phyloP scores from a whole-genome alignment of 2,888 invertebrate species.

The Linyphia triangularis region DNA sequence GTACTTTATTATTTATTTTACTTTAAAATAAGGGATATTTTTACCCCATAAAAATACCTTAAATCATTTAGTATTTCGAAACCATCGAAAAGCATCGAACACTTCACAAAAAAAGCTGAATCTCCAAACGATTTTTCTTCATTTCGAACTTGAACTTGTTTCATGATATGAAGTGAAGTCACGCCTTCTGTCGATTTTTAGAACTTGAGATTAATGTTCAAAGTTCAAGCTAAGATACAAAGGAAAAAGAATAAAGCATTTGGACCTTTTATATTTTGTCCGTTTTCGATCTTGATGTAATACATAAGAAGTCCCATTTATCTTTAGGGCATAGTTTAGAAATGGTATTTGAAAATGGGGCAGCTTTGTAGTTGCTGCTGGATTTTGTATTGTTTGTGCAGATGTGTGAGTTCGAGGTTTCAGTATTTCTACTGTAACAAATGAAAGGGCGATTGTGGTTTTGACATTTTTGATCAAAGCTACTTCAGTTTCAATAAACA shows the following conservation, averaged over 20 bases:
- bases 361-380: not conserved
- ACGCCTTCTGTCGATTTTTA: slow-evolving; percentile 19
- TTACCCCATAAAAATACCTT: not conserved
- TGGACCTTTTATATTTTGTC: not conserved
- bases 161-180: slow-evolving; percentile 42
- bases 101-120: not conserved
- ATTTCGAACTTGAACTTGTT: slow-evolving; percentile 20
- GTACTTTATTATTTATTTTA: not conserved
- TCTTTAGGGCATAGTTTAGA: not conserved
- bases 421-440: not conserved
- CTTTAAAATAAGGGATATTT: not conserved
- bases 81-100: not conserved
- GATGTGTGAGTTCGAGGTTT: not conserved
- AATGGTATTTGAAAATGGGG: not conserved
- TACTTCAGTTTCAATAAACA: not conserved
- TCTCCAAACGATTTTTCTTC: slow-evolving; percentile 16
- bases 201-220: slow-evolving; percentile 31
- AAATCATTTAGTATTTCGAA: not conserved
- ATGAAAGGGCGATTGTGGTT: not conserved
- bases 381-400: not conserved
- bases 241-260: not conserved
- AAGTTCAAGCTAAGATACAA: slow-evolving; percentile 14
- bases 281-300: not conserved
- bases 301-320: not conserved
- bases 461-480: not conserved